phyloP scores from a whole-genome alignment of 2,797 vertebrate species.

The Discoglossus pictus region DNA sequence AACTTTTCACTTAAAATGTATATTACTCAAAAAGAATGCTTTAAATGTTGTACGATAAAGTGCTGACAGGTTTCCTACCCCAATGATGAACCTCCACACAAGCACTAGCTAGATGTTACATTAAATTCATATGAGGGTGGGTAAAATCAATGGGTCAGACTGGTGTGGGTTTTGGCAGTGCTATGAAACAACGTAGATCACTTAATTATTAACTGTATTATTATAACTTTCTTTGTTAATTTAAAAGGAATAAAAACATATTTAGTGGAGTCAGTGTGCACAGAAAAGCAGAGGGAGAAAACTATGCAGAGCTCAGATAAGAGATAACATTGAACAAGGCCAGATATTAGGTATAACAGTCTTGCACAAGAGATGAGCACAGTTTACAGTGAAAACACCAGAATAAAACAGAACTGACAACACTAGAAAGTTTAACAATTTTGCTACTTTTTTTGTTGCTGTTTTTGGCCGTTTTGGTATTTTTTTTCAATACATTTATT shows the following conservation, averaged over 20 bases:
- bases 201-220: constrained; percentile 4
- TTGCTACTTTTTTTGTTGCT: constrained; percentile 68
- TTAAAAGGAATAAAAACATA: constrained; percentile 41
- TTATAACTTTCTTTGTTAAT: constrained; percentile 29
- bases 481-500: constrained; percentile 58
- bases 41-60: background rate
- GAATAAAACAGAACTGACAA: constrained; percentile 64
- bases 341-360: constrained; percentile 52
- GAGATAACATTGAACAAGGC: constrained; percentile 37
- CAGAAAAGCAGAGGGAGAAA: constrained; percentile 51
- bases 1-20: constrained; percentile 20
- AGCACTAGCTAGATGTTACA: background rate
- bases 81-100: constrained; percentile 5
- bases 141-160: background rate
- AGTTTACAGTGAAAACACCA: constrained; percentile 61
- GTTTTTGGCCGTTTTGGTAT: constrained; percentile 40
- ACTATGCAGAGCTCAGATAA: constrained; percentile 41
- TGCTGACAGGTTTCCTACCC: constrained; percentile 5
- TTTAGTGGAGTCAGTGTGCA: constrained; percentile 51
- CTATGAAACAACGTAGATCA: background rate
- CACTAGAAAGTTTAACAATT: constrained; percentile 63
- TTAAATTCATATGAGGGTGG: background rate
- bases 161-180: background rate
- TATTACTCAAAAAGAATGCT: too few species aligned
- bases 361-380: constrained; percentile 47